Conservation (phyloP, 2,113 vertebrate species). For the Dinomys branickii region DNA sequence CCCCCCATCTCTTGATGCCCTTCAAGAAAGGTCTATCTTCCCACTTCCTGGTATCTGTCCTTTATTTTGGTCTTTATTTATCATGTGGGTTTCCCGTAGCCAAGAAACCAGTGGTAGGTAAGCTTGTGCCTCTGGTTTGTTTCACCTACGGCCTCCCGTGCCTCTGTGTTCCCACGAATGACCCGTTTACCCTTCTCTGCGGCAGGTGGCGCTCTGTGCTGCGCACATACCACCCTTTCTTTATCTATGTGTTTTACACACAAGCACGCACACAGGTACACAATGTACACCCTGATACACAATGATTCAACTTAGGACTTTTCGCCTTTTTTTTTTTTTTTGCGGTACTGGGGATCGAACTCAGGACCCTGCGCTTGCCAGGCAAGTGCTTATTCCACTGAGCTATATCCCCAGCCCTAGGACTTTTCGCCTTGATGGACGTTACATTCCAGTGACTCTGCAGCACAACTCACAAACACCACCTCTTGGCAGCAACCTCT, state of each 20-base stretch:
- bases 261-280: neutral
- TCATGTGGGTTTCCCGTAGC: neutral
- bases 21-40: neutral
- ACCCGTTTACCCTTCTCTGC: neutral
- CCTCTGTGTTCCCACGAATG: neutral
- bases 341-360: too few relatives aligned
- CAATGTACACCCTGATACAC: neutral
- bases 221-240: neutral
- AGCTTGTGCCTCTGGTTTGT: neutral
- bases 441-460: neutral
- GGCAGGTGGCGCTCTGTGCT: neutral
- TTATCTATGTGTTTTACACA: neutral
- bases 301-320: neutral
- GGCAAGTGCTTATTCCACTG: too few relatives aligned
- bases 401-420: too few relatives aligned
- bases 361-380: too few relatives aligned
- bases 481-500: neutral
- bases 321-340: too few relatives aligned
- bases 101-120: neutral
- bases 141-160: neutral
- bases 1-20: neutral
- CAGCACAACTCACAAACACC: neutral
- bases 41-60: neutral
- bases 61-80: neutral
- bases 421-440: neutral